Percentiles rank a stretch among this genome's conserved stretches.
These are phyloP conservation scores for Sisor rabdophorus DNA, from an alignment of 2,113 vertebrate genomes.

Conservation along the genomic window DNA sequence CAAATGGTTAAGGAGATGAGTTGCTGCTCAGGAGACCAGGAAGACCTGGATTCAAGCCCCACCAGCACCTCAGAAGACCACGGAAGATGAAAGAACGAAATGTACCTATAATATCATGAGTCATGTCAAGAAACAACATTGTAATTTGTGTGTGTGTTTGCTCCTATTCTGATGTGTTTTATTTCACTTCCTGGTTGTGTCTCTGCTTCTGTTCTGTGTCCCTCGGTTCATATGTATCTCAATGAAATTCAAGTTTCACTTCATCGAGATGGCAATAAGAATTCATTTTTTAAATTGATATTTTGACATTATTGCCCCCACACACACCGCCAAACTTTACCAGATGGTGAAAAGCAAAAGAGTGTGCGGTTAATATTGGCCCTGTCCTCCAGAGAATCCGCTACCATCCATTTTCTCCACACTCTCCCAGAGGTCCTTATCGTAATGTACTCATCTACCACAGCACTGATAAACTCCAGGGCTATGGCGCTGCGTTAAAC, in stretches of 20 bases:
- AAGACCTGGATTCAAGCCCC: too few relatives aligned
- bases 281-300: background rate
- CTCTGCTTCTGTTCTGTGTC: background rate
- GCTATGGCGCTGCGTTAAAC: too few relatives aligned
- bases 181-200: background rate
- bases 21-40: too few relatives aligned
- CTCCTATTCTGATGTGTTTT: background rate
- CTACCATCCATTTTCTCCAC: conserved; percentile 1
- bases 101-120: background rate
- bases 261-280: background rate
- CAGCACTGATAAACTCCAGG: background rate
- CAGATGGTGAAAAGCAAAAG: background rate
- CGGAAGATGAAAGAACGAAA: background rate
- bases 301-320: background rate
- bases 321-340: background rate
- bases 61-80: background rate
- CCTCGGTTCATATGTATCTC: background rate
- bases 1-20: too few relatives aligned
- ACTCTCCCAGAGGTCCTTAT: background rate
- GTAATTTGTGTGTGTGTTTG: background rate
- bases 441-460: background rate
- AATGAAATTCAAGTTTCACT: background rate
- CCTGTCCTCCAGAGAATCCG: conserved; percentile 6
- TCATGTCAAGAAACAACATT: background rate
- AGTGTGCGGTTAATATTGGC: background rate